Evolutionary conservation across 2,797 vertebrate genomes (phyloP).

Genomic region (Geotrypetes seraphini): DNA sequence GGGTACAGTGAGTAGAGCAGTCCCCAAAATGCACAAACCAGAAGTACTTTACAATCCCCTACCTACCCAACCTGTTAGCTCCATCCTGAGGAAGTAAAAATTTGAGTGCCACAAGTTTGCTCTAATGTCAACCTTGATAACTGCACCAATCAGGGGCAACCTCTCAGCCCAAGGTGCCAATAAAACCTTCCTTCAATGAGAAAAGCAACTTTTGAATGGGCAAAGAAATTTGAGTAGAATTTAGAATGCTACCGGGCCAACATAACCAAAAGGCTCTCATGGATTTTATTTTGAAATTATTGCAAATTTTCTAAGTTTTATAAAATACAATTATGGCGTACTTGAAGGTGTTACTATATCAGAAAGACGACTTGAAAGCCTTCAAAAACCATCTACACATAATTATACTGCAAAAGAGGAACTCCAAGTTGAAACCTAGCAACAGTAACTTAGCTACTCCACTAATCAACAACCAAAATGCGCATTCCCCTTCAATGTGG

Average conservation of each 20-base stretch:
- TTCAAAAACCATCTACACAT: conserved; percentile 35
- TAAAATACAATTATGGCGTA: conserved; percentile 7
- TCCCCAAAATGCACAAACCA: no score
- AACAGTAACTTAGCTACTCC: conserved; percentile 55
- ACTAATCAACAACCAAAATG: conserved; percentile 46
- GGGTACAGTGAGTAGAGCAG: no score
- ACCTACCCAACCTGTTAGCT: no score
- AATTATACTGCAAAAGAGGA: conserved; percentile 46
- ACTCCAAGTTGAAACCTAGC: conserved; percentile 53
- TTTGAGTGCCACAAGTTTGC: no score
- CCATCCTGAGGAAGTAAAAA: no score
- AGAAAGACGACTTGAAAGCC: conserved; percentile 29
- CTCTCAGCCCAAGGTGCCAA: conserved; percentile 5
- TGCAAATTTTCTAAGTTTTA: no score
- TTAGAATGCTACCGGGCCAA: neutral
- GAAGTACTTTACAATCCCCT: no score
- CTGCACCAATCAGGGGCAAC: conserved; percentile 12
- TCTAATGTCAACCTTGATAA: conserved; percentile 13
- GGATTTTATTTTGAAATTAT: conserved; percentile 2
- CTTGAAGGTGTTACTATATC: conserved; percentile 10
- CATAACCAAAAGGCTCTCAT: neutral
- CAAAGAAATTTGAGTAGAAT: neutral
- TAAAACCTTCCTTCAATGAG: conserved; percentile 9
- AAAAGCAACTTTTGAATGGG: no score
- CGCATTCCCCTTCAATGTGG: conserved; percentile 28